Percentiles rank a stretch among this genome's conserved stretches.
Conservation (phyloP, 2,888 invertebrate genomes). For the Orchestes rusci region DNA sequence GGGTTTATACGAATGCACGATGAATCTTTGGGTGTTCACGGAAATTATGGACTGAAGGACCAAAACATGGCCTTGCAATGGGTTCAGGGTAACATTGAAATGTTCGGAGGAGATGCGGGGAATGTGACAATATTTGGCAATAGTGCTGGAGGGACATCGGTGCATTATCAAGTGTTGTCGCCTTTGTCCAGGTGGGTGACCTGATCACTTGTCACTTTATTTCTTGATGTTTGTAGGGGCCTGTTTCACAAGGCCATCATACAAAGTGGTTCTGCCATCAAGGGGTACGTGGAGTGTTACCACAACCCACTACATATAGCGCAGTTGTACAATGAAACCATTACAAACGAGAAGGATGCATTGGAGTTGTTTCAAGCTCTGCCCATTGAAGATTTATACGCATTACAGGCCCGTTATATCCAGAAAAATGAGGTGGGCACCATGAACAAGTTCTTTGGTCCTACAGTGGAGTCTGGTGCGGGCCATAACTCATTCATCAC, state of each 20-base stretch:
- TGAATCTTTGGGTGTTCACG: slow-evolving; percentile 40
- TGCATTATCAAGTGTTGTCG: slow-evolving; percentile 47
- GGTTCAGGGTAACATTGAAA: slow-evolving; percentile 46
- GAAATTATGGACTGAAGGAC: slow-evolving; percentile 51
- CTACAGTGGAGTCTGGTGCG: too few species aligned
- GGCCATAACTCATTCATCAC: too few species aligned
- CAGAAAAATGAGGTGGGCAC: too few species aligned
- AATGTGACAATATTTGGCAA: slow-evolving; percentile 51
- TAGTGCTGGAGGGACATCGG: slow-evolving; percentile 48
- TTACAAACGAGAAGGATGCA: slow-evolving; percentile 27
- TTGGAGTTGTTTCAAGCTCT: slow-evolving; percentile 26
- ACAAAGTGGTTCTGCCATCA: slow-evolving; percentile 33
- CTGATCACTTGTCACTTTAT: neutral
- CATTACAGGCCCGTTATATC: too few species aligned
- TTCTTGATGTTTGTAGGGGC: slow-evolving; percentile 19
- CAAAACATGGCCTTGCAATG: slow-evolving; percentile 48
- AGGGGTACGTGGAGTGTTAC: too few species aligned
- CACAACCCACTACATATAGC: slow-evolving; percentile 18
- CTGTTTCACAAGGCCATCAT: slow-evolving; percentile 34
- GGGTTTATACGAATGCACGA: slow-evolving; percentile 22
- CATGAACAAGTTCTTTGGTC: too few species aligned
- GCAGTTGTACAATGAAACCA: slow-evolving; percentile 24
- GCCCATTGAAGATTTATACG: slow-evolving; percentile 22
- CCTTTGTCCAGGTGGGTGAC: slow-evolving; percentile 38
- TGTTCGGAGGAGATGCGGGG: slow-evolving; percentile 48